Conservation (phyloP, 2,797 vertebrate species). For the Synaphobranchus kaupii region DNA sequence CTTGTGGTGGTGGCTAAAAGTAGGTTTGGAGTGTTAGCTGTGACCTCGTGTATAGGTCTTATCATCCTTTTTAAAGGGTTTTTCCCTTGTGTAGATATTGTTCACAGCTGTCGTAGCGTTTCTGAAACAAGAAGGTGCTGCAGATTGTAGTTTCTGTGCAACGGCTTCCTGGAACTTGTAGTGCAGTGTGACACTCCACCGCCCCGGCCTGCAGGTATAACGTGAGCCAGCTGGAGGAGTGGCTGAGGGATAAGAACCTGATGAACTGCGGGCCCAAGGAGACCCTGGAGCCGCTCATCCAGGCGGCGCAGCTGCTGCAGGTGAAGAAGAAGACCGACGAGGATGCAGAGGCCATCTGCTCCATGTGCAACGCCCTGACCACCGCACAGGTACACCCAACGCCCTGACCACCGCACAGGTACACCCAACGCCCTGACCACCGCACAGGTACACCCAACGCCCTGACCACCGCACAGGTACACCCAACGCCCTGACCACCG, state of each 20-base stretch:
- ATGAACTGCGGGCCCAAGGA: conserved; percentile 86
- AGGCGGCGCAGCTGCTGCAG: conserved; percentile 94
- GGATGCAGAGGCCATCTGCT: conserved; percentile 89
- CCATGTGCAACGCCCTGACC: conserved; percentile 88
- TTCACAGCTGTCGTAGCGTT: neutral
- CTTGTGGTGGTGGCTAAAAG: neutral
- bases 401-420: neutral
- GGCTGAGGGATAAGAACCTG: conserved; percentile 87
- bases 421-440: too few relatives aligned
- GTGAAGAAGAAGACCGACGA: conserved; percentile 95
- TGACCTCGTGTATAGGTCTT: neutral
- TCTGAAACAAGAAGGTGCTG: neutral
- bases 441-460: conserved; percentile 73
- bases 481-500: too few relatives aligned
- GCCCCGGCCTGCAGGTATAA: conserved; percentile 81
- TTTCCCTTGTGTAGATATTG: neutral
- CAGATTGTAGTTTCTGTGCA: neutral
- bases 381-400: conserved; percentile 77
- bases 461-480: neutral
- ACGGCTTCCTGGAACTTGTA: neutral
- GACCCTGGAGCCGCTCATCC: conserved; percentile 90
- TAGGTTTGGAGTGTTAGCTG: neutral
- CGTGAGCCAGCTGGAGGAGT: conserved; percentile 95
- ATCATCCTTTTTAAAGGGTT: neutral
- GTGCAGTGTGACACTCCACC: conserved; percentile 9